These are phyloP conservation scores for Lagopus leucura DNA, from an alignment of 2,113 vertebrate genomes.

Conservation along the genomic window DNA sequence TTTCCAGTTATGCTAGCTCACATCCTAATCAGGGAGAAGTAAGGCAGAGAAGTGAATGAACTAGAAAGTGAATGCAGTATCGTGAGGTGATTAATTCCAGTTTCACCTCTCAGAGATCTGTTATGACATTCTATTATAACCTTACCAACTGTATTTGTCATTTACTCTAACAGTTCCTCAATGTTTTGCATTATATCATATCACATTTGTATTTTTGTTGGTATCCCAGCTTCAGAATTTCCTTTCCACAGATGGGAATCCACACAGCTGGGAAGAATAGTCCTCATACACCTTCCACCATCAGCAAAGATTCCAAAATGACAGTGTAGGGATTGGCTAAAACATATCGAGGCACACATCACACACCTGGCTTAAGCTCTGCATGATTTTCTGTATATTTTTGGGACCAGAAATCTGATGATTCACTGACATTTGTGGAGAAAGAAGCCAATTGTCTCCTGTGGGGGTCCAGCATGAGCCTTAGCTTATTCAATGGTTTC, in stretches of 20 bases:
- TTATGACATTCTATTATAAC: not conserved
- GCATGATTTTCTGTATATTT: not conserved
- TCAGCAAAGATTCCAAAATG: rapidly evolving
- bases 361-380: not conserved
- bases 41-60: not conserved
- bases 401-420: not conserved
- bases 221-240: not conserved
- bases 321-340: rapidly evolving
- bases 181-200: not conserved
- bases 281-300: not conserved
- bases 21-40: not conserved
- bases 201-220: not conserved
- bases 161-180: not conserved
- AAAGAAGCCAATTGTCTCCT: not conserved
- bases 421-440: not conserved
- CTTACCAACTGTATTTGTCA: not conserved
- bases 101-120: not conserved
- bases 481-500: not conserved
- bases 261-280: not conserved
- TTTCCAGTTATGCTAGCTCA: not conserved
- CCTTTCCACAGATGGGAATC: not conserved
- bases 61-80: not conserved
- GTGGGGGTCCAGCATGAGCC: not conserved
- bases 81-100: not conserved
- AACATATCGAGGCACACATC: rapidly evolving